Conservation (phyloP, 2,888 invertebrate genomes). For the Ennomos erosarius region DNA sequence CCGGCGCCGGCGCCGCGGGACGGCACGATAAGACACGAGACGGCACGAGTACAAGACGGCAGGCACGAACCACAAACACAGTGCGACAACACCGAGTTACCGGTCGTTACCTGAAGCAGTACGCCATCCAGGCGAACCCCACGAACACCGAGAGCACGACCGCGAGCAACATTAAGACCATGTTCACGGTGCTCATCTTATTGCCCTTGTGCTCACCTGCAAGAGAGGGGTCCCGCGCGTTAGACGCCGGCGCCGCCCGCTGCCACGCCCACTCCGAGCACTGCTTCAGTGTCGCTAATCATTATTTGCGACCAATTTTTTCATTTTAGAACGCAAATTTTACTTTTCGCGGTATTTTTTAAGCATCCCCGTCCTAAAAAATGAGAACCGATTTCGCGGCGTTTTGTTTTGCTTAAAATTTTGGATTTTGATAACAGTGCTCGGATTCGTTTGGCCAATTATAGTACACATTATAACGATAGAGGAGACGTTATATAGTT, state of each 20-base stretch:
- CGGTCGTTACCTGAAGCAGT: slow-evolving; percentile 95
- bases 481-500: slow-evolving; percentile 66
- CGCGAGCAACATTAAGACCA: slow-evolving; percentile 97
- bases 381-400: slow-evolving; percentile 22
- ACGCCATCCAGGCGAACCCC: slow-evolving; percentile 97
- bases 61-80: slow-evolving; percentile 76
- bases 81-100: slow-evolving; percentile 82
- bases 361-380: slow-evolving; percentile 8
- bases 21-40: slow-evolving; percentile 49
- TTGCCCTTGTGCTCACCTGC: slow-evolving; percentile 91
- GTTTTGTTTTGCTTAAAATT: slow-evolving; percentile 21
- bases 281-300: slow-evolving; percentile 49
- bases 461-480: slow-evolving; percentile 53
- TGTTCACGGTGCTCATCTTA: slow-evolving; percentile 94
- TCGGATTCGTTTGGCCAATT: slow-evolving; percentile 70
- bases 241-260: slow-evolving; percentile 82
- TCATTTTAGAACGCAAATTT: not conserved
- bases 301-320: slow-evolving; percentile 18
- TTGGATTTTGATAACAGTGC: slow-evolving; percentile 73
- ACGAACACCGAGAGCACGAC: slow-evolving; percentile 97
- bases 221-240: slow-evolving; percentile 83
- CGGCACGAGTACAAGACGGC: slow-evolving; percentile 56
- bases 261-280: slow-evolving; percentile 68
- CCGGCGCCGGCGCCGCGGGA: slow-evolving; percentile 57
- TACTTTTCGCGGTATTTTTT: slow-evolving; percentile 14